These are phyloP conservation scores for Drosophila neonasuta DNA, from an alignment of 2,888 invertebrate species.

Conservation along the genomic window DNA sequence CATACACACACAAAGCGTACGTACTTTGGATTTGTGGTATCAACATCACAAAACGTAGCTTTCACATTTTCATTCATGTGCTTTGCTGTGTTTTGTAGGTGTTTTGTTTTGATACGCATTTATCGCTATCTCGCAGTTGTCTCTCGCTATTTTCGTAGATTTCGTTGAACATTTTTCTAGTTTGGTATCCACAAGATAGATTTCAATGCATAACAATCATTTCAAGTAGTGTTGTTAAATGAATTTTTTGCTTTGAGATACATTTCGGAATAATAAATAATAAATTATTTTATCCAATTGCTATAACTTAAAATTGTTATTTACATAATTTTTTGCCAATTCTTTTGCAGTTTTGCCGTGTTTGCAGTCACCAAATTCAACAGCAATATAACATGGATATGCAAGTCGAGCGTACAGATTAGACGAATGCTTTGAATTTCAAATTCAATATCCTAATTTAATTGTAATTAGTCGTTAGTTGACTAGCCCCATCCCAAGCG, in stretches of 20 bases:
- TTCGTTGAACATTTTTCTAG: slow-evolving; percentile 2
- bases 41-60: slow-evolving; percentile 48
- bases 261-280: not conserved
- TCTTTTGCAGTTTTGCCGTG: slow-evolving; percentile 34
- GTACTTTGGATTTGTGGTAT: slow-evolving; percentile 6
- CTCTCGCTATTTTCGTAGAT: slow-evolving; percentile 11
- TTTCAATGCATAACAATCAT: slow-evolving; percentile 18
- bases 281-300: too few relatives aligned
- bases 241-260: slow-evolving; percentile 1
- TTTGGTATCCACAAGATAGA: slow-evolving; percentile 2
- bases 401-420: slow-evolving; percentile 52
- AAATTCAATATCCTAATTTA: slow-evolving; percentile 73
- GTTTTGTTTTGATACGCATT: slow-evolving; percentile 59
- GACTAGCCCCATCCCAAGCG: slow-evolving; percentile 40
- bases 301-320: too few relatives aligned
- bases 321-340: not conserved
- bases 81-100: slow-evolving; percentile 32
- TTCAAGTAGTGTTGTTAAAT: slow-evolving; percentile 37
- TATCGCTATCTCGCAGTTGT: slow-evolving; percentile 37
- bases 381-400: slow-evolving; percentile 58
- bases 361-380: slow-evolving; percentile 20
- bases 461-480: slow-evolving; percentile 53
- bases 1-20: slow-evolving; percentile 11
- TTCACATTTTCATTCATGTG: slow-evolving; percentile 72
- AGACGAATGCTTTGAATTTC: slow-evolving; percentile 71